Evolutionary conservation across 1,140 invertebrate genomes (phyloP).

Genomic region (Cardiocondyla obscurior): DNA sequence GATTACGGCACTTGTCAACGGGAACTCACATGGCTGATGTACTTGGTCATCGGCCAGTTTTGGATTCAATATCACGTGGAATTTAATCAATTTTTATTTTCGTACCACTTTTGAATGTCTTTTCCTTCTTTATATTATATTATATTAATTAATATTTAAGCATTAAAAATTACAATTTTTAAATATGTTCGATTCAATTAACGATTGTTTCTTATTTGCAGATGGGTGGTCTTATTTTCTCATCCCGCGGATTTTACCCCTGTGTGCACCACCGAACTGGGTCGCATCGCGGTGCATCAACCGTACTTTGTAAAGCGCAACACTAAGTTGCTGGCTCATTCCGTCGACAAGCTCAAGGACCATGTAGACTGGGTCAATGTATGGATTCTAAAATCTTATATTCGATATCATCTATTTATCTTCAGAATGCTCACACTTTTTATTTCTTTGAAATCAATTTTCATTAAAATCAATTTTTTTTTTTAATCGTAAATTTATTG

Average conservation of each 20-base stretch:
- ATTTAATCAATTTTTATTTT: not conserved
- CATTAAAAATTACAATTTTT: not conserved
- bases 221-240: conserved; percentile 95
- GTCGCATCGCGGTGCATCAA: conserved; percentile 89
- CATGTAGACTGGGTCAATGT: conserved; percentile 93
- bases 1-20: not conserved
- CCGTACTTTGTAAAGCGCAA: conserved; percentile 91
- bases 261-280: conserved; percentile 97
- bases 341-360: conserved; percentile 91
- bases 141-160: not conserved
- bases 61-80: not conserved
- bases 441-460: not conserved
- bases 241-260: conserved; percentile 97
- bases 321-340: conserved; percentile 94
- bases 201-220: conserved; percentile 75
- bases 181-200: not conserved
- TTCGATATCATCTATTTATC: too few relatives aligned
- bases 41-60: not conserved
- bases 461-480: too few relatives aligned
- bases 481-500: not conserved
- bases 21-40: not conserved
- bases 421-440: not conserved
- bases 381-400: conserved; percentile 58
- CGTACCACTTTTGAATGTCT: not conserved
- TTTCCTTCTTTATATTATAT: not conserved